Evolutionary conservation across 2,113 vertebrate species (phyloP).

Genomic region (Azemiops feae): DNA sequence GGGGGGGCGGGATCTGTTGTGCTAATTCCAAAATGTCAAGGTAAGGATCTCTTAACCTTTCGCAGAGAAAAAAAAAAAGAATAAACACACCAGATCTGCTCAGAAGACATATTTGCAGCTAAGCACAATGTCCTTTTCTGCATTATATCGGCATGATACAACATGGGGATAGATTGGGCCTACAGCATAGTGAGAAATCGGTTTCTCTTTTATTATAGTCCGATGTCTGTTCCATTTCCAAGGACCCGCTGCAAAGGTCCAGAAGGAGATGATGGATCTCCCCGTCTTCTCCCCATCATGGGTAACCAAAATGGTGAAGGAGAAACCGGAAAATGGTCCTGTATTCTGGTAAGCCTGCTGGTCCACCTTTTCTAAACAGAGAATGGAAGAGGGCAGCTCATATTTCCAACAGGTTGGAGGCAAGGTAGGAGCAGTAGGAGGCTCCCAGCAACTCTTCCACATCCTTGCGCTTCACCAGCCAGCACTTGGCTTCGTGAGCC

Average conservation of each 20-base stretch:
- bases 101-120: not conserved
- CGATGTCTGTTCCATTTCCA: too few species aligned
- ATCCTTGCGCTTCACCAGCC: conserved; percentile 74
- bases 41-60: not conserved
- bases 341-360: not conserved
- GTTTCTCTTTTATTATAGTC: not conserved
- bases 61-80: not conserved
- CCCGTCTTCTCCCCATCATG: not conserved
- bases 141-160: not conserved
- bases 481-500: conserved; percentile 70
- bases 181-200: not conserved
- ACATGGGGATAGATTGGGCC: not conserved
- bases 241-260: not conserved
- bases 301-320: not conserved
- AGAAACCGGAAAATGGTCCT: not conserved
- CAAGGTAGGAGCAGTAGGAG: conserved; percentile 73
- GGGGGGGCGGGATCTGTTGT: not conserved
- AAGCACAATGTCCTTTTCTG: not conserved
- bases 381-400: not conserved
- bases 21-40: not conserved
- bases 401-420: conserved; percentile 45
- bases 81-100: not conserved
- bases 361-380: not conserved
- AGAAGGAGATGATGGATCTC: not conserved
- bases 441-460: conserved; percentile 72